Evolutionary conservation across 2,888 invertebrate species (phyloP), one percentile per base, ranked within the genome.

Genomic region (Drosophila macrothrix): DNA sequence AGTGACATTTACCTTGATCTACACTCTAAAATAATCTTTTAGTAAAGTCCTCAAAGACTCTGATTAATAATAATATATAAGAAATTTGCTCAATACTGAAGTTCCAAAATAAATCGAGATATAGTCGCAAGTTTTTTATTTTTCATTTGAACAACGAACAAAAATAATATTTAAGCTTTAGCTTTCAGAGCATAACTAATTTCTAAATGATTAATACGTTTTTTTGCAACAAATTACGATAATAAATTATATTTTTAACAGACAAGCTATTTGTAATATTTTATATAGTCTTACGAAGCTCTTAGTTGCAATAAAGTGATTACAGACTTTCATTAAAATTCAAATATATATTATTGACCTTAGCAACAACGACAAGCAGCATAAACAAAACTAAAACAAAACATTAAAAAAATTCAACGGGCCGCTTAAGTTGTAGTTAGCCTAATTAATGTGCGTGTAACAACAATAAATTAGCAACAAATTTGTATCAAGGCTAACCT

Each of bases 381-480:
- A 37, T 14, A 41, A 49, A 28, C 12, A 46, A 50, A 64, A 64
- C 43, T 7, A 12, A 65, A 29, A 63, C 7, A 31, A 54, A 55
- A 19, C 19, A 50, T 22, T 16, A 12, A 39, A 29, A 53, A 59
- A 53, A 52, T 2, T 61, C 60, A 63, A 60, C 62, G 73, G 19
- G 37, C 52, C 14, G 46, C 49, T 39, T 7, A 43, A 19, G 16
- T 56, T 60, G 54, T 63, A 50, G 65, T 77, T 64, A 73, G 70
- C 50, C 67, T 63, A 70, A 78, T 79, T 80, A 80, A 75, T 72
- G 65, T 67, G 46, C 43, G 60, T 73, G 72, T 73, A 78, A 76
- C 68, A 81, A 64, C 60, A 71, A 69, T n/a, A 65, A 64, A 76
- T 69, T 65, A 39, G 55, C 67, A 66, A 63, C 52, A 65, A 67